Percentiles rank a stretch among this genome's conserved stretches.
Evolutionary conservation across 2,888 invertebrate species (phyloP).

Genomic region (Endotricha flammealis): DNA sequence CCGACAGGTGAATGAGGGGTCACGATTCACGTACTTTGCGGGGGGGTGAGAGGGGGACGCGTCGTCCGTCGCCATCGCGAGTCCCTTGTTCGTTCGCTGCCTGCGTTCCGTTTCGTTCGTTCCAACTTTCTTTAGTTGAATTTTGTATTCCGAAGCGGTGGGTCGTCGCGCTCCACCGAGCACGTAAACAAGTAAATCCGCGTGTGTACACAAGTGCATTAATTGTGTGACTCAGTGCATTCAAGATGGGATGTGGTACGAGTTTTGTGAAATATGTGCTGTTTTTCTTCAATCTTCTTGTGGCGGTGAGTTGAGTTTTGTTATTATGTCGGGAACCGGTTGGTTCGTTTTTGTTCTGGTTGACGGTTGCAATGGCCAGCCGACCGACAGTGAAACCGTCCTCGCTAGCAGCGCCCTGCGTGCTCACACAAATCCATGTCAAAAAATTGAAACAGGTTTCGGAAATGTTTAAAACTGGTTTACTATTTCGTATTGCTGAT

Average conservation of each 20-base stretch:
- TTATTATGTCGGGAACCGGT: constrained; percentile 53
- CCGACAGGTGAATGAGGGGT: constrained; percentile 63
- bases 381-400: constrained; percentile 42
- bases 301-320: constrained; percentile 82
- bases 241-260: constrained; percentile 84
- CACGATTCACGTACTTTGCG: constrained; percentile 44
- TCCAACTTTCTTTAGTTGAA: constrained; percentile 44
- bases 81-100: constrained; percentile 22
- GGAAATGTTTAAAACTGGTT: constrained; percentile 1
- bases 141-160: constrained; percentile 37
- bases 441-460: constrained; percentile 5
- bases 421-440: constrained; percentile 12
- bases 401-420: constrained; percentile 15
- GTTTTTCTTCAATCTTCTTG: constrained; percentile 87
- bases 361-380: constrained; percentile 49
- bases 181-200: constrained; percentile 44
- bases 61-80: constrained; percentile 69
- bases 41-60: constrained; percentile 35
- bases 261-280: constrained; percentile 89
- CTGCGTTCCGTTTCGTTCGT: constrained; percentile 35
- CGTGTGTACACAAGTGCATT: constrained; percentile 61
- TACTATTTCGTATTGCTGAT: neutral
- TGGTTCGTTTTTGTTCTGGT: constrained; percentile 51
- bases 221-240: constrained; percentile 57
- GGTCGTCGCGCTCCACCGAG: constrained; percentile 29